phyloP scores from a whole-genome alignment of 2,113 vertebrate species.

The Triplophysa siluroides region DNA sequence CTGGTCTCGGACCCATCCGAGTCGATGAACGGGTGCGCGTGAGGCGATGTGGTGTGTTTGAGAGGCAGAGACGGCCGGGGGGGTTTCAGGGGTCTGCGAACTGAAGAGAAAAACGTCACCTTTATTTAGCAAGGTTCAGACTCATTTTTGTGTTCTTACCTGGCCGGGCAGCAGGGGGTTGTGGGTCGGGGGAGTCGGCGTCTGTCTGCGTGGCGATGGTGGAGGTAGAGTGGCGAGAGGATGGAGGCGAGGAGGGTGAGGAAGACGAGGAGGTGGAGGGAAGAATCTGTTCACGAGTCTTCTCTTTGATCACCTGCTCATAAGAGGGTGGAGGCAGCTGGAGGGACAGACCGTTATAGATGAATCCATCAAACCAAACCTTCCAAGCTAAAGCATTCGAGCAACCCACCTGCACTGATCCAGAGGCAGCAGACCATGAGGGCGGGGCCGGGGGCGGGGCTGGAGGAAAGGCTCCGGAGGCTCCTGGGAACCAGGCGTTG shows the following conservation, averaged over 20 bases:
- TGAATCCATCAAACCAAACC: not conserved
- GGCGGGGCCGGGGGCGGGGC: slow-evolving; percentile 80
- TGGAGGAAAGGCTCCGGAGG: slow-evolving; percentile 72
- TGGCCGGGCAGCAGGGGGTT: slow-evolving; percentile 65
- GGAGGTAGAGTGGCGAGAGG: slow-evolving; percentile 66
- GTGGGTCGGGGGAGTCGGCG: slow-evolving; percentile 66
- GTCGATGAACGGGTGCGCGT: slow-evolving; percentile 2
- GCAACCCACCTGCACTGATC: slow-evolving; percentile 80
- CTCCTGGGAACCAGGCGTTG: slow-evolving; percentile 86
- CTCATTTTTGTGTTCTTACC: slow-evolving; percentile 12
- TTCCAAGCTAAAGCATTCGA: not conserved
- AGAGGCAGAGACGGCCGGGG: slow-evolving; percentile 70
- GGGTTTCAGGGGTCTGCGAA: slow-evolving; percentile 77
- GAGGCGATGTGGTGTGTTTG: not conserved
- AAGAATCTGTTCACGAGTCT: slow-evolving; percentile 84
- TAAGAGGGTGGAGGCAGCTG: slow-evolving; percentile 93
- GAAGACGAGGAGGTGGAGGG: not conserved
- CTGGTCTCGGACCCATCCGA: slow-evolving; percentile 47
- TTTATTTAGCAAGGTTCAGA: not conserved
- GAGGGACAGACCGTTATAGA: not conserved
- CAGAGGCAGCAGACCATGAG: slow-evolving; percentile 84
- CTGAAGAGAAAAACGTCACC: slow-evolving; percentile 42
- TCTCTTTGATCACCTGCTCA: slow-evolving; percentile 96
- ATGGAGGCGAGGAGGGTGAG: not conserved
- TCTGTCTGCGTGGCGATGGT: slow-evolving; percentile 96